These are phyloP conservation scores for Columba livia DNA, from an alignment of 2,113 vertebrate species.

Conservation along the genomic window DNA sequence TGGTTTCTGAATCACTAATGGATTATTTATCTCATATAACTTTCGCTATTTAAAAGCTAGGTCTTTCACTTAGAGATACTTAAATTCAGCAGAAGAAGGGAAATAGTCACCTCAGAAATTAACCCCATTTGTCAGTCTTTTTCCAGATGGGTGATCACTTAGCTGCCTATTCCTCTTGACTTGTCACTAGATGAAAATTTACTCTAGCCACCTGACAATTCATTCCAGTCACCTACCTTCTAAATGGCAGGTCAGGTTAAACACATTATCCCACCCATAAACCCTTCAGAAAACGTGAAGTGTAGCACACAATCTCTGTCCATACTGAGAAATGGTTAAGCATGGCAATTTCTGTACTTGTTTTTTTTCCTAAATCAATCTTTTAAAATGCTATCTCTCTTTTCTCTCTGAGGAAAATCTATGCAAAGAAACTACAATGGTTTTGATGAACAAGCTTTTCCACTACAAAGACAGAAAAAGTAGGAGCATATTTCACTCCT, in stretches of 20 bases:
- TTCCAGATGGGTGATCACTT: background rate
- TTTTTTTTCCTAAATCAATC: background rate
- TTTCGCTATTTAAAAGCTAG: background rate
- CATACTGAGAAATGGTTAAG: background rate
- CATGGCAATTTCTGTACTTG: background rate
- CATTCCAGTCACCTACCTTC: background rate
- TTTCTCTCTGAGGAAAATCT: background rate
- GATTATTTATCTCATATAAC: background rate
- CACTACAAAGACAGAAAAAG: conserved; percentile 29
- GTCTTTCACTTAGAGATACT: background rate
- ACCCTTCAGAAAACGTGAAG: background rate
- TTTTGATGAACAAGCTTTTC: conserved; percentile 59
- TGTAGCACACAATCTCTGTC: background rate
- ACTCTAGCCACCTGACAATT: background rate
- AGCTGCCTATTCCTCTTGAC: background rate
- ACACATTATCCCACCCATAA: background rate
- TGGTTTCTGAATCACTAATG: background rate
- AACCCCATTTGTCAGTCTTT: background rate
- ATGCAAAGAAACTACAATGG: conserved; percentile 29
- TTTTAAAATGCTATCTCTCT: background rate
- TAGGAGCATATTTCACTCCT: conserved; percentile 64
- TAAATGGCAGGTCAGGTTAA: background rate
- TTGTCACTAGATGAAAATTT: background rate
- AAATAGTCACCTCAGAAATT: background rate
- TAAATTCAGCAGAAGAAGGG: background rate